Base-by-base conservation (phyloP, 1,140 invertebrate genomes). In the Heliconius congener region DNA sequence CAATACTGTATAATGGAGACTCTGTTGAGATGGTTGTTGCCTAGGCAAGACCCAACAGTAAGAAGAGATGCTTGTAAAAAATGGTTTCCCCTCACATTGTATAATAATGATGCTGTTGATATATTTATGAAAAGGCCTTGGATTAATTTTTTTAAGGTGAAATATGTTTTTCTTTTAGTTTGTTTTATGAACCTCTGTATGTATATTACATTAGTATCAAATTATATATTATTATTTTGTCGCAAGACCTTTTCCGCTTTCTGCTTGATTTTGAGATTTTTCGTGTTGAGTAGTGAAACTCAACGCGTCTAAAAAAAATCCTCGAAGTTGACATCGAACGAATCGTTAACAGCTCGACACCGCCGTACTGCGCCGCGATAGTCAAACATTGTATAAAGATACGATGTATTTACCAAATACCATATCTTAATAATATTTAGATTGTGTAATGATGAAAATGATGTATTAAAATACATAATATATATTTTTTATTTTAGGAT, bases 1-100 rank as follows among this genome's bases (percentile, higher is more conserved):
- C 91, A 93, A 78, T 87, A 84, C 70, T 79, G 76, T 66, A 86
- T 87, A 6, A 76, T 93, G 79, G 91, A 93, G 72, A 84, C 86
- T 0, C 39, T 93, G 1, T 42, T 93, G 1, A 83, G 91, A 2
- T 93, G 91, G 91, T 74, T 93, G 9, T 30, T 89, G 60, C 87
- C 87, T 0, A 84, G 90, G 0, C 81, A 88, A 1, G 81, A 89
- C 9, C 52, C 50, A 0, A 55, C 73, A 2, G 74, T 90, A 0
- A 75, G 89, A n/a, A 72, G 34, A 3, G 52, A 81, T 5, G 88
- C 88, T 0, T 90, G 88, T 1, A 19, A 37, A 0, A 79, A 81
- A 8, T 93, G 91, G 91, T 91, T 92, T 55, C 87, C 87, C 0
- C 8, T n/a, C 1, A 1, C 52, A 5, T n/a, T 84, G 13, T 90